Evolutionary conservation across 2,888 invertebrate species (phyloP), one percentile per base, ranked within the genome.

Genomic region (Pristionchus mayeri): DNA sequence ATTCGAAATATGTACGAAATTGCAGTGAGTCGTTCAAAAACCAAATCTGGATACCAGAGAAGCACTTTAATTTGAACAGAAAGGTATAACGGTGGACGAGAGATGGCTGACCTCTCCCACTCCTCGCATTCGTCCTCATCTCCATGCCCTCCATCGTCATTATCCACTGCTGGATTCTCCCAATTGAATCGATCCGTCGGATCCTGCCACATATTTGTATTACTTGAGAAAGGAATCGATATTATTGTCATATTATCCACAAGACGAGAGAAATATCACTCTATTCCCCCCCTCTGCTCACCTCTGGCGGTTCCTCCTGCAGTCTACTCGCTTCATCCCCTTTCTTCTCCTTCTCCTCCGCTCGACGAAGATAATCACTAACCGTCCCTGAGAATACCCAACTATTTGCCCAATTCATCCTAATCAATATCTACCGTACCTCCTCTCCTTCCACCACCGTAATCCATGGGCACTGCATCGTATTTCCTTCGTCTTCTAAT

Each of bases 61-160:
- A n/a, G n/a, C n/a, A n/a, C n/a, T n/a, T n/a, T n/a, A n/a, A n/a
- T n/a, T n/a, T n/a, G n/a, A n/a, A n/a, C n/a, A n/a, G n/a, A n/a
- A n/a, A n/a, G n/a, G n/a, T n/a, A n/a, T n/a, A n/a, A n/a, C n/a
- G n/a, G n/a, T n/a, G n/a, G n/a, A n/a, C n/a, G n/a, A n/a, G n/a
- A n/a, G n/a, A n/a, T n/a, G n/a, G n/a, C 57, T 37, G 6, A 86
- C 87, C 88, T 86, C 76, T 88, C 88, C 88, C 88, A 88, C 79
- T 88, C 88, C 86, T 90, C 90, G 85, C 89, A 89, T 44, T 89
- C 87, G 85, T 90, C 90, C 67, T 87, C 86, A 60, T 89, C 89
- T 37, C 87, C 85, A 78, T 89, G 88, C 4, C 78, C 86, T n/a
- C 85, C 88, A n/a, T 86, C 86, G 71, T 89, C 89, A 75, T 88